These are phyloP conservation scores for Hycleus phaleratus DNA, from an alignment of 1,140 invertebrate species.

Conservation along the genomic window DNA sequence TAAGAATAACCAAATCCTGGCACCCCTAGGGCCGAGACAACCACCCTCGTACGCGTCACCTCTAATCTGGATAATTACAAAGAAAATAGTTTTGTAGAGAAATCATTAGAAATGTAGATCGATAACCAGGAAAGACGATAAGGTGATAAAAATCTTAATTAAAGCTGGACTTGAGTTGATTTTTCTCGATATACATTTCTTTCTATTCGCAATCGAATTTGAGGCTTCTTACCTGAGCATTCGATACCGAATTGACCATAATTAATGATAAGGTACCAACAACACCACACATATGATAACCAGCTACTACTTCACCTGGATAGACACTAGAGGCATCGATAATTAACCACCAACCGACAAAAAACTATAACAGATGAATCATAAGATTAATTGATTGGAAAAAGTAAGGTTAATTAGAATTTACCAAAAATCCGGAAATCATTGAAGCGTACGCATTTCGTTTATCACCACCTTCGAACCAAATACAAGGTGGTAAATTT, in stretches of 20 bases:
- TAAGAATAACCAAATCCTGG: conserved; percentile 90
- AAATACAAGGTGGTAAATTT: conserved; percentile 49
- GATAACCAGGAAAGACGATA: too few relatives aligned
- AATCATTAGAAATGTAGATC: too few relatives aligned
- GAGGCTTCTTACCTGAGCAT: conserved; percentile 65
- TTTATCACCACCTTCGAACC: conserved; percentile 61
- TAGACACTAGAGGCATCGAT: conserved; percentile 87
- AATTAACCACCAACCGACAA: conserved; percentile 94
- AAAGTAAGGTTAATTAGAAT: conserved; percentile 1
- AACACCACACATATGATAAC: conserved; percentile 90
- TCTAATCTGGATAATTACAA: conserved; percentile 48
- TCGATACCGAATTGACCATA: conserved; percentile 97
- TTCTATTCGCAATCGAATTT: neutral
- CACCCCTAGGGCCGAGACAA: conserved; percentile 80
- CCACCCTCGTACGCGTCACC: conserved; percentile 82
- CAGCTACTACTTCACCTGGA: conserved; percentile 61
- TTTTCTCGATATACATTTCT: too few relatives aligned
- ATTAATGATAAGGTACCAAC: conserved; percentile 89
- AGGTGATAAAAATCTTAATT: too few relatives aligned
- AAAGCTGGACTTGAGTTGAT: too few relatives aligned
- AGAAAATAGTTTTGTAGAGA: neutral
- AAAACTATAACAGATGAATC: conserved; percentile 68
- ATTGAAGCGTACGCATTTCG: conserved; percentile 79
- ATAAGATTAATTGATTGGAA: conserved; percentile 11
- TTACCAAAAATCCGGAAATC: conserved; percentile 74